Percentiles rank a stretch among this genome's conserved stretches.
Conservation (phyloP, 2,888 invertebrate species). For the Trichogramma evanescens region DNA sequence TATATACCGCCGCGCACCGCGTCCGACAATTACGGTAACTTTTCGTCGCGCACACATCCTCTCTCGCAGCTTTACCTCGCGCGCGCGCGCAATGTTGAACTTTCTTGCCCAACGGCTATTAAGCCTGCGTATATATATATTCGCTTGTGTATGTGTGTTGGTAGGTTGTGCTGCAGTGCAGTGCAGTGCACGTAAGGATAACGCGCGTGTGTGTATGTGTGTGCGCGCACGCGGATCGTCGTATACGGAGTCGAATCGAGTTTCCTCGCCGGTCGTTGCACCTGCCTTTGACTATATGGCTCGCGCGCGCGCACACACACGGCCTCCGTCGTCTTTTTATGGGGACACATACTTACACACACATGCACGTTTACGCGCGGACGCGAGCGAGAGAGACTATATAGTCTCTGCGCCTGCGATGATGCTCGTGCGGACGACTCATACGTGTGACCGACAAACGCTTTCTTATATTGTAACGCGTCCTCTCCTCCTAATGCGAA, state of each 20-base stretch:
- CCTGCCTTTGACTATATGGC: constrained; percentile 2
- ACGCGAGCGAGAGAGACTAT: no score
- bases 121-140: no score
- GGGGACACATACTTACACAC: no score
- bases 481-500: neutral
- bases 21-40: neutral
- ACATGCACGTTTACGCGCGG: no score
- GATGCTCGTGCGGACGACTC: neutral
- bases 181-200: neutral
- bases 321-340: no score
- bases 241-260: constrained; percentile 16
- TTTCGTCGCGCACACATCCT: neutral
- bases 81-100: neutral
- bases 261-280: constrained; percentile 21
- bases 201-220: neutral
- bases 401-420: no score
- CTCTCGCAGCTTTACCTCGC: neutral
- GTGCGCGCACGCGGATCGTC: constrained; percentile 1
- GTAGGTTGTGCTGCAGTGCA: no score
- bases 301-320: neutral
- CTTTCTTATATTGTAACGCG: neutral
- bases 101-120: no score
- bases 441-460: constrained; percentile 14
- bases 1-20: neutral
- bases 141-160: no score